Evolutionary conservation across 2,797 vertebrate species (phyloP).

Genomic region (Lophotriccus pileatus): DNA sequence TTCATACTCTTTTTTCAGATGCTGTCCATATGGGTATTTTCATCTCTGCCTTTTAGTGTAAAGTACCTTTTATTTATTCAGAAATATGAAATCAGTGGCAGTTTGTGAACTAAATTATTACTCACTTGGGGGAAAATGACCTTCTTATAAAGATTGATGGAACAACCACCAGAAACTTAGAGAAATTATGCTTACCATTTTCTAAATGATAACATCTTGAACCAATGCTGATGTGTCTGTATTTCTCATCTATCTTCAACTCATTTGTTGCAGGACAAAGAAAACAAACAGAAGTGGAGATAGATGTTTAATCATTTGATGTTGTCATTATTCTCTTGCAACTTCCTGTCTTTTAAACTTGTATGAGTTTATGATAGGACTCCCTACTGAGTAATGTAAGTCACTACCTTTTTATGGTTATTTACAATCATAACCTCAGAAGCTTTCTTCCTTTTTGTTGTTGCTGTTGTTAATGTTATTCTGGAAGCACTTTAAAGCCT

Average conservation of each 20-base stretch:
- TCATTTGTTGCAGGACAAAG: neutral
- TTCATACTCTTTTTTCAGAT: neutral
- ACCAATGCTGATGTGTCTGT: neutral
- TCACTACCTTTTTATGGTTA: neutral
- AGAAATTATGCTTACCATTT: neutral
- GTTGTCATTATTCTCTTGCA: neutral
- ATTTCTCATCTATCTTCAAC: neutral
- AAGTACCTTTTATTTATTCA: neutral
- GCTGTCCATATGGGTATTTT: neutral
- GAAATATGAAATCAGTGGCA: neutral
- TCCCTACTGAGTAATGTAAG: neutral
- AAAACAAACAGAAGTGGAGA: neutral
- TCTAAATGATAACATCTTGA: neutral
- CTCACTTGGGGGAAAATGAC: neutral
- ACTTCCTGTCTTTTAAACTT: neutral
- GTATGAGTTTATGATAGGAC: neutral
- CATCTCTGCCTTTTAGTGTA: neutral
- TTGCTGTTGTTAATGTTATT: neutral
- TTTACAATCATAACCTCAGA: neutral
- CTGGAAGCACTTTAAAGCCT: neutral
- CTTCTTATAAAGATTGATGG: neutral
- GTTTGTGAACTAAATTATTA: conserved; percentile 10
- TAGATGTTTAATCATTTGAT: neutral
- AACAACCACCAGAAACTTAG: neutral
- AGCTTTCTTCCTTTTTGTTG: neutral